Percentiles rank a stretch among this genome's conserved stretches.
Conservation (phyloP, 2,113 vertebrate species). For the Eulemur macaco region DNA sequence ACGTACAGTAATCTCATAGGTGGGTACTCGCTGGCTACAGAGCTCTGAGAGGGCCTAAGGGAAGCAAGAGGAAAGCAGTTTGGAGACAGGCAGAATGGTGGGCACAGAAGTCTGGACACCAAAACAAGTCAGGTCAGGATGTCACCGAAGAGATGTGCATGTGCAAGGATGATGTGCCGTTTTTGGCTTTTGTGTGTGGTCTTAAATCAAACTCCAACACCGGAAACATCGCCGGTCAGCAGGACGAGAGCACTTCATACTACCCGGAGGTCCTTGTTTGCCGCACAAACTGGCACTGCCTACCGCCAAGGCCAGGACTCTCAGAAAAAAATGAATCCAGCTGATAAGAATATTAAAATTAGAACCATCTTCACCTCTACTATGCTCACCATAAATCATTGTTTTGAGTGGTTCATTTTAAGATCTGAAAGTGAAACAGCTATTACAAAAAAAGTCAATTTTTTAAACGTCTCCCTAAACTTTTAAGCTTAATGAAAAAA, state of each 20-base stretch:
- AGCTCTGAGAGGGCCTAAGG: not conserved
- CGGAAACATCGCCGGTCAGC: not conserved
- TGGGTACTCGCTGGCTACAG: not conserved
- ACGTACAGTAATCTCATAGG: not conserved
- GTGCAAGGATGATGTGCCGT: rapidly evolving
- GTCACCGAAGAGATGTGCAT: not conserved
- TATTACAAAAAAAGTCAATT: not conserved
- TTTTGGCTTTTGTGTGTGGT: not conserved
- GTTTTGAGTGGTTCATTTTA: not conserved
- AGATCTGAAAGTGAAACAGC: not conserved
- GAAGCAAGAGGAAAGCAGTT: not conserved
- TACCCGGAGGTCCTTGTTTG: not conserved
- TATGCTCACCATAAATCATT: not conserved
- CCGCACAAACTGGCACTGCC: not conserved
- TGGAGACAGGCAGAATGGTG: not conserved
- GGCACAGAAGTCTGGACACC: not conserved
- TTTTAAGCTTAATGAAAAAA: conserved; percentile 37
- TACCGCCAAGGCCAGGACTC: not conserved
- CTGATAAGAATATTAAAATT: not conserved
- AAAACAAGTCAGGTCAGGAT: not conserved
- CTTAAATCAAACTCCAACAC: not conserved
- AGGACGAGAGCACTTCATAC: not conserved
- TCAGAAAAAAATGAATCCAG: not conserved
- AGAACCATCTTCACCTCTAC: not conserved
- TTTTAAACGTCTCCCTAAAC: not conserved